Evolutionary conservation across 2,113 vertebrate species (phyloP), one percentile per base, ranked within the genome.

Genomic region (Macquaria australasica): DNA sequence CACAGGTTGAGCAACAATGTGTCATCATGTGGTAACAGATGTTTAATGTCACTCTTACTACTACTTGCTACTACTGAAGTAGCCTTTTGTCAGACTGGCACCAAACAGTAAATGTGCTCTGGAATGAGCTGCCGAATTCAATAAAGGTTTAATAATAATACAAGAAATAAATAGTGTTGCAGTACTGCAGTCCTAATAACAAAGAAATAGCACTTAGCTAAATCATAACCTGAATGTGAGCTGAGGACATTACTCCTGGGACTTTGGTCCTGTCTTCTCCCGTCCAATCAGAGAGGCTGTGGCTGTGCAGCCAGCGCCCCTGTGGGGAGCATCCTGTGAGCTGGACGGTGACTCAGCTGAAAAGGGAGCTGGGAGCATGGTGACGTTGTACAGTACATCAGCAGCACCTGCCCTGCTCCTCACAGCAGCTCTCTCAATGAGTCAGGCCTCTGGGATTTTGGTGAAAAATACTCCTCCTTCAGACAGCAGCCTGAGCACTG

Each of bases 331-430:
- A 70, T 79, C 78, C 84, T 83, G 45, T 14, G 63, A 20, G 20
- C 59, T 53, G 51, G 56, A 70, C 62, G 87, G 78, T 94, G 94
- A 94, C 87, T 93, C 93, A 91, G 92, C 93, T 72, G 69, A 88
- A 89, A 73, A 55, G 16, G 67, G 67, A 43, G 68, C 81, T 43
- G 70, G 51, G 34, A 81, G 81, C 14, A 41, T 9, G 28, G 79
- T 83, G 58, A 81, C 56, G 69, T 69, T 9, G 68, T 23, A 21
- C 37, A 20, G 68, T 66, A 67, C 74, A 50, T 43, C 81, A 45
- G 79, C 70, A 73, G 82, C 82, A 84, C 67, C 89, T 82, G 58
- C 51, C 43, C 70, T 20, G 21, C 76, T 43, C 56, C 68, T 71
- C 69, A 53, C 79, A 51, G 51, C 75, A 23, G 51, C 41, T 28